Evolutionary conservation across 2,113 vertebrate species (phyloP).

Genomic region (Loxodonta africana): DNA sequence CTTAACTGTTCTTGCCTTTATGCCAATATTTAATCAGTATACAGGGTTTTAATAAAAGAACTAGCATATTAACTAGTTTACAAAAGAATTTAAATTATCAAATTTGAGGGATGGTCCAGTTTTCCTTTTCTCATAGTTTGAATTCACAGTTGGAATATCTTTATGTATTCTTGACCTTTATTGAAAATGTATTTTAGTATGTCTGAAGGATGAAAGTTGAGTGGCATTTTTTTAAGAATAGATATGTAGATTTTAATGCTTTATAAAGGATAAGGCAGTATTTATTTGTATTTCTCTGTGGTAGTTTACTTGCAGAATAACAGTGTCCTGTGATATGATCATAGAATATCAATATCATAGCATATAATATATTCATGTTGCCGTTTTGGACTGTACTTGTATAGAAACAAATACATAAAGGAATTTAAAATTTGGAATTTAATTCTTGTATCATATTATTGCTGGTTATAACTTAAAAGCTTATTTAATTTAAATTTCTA

Average conservation of each 20-base stretch:
- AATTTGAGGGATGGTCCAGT: neutral
- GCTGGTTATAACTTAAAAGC: neutral
- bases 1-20: neutral
- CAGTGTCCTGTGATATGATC: neutral
- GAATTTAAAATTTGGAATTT: slow-evolving; percentile 40
- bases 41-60: neutral
- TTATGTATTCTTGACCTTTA: neutral
- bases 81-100: neutral
- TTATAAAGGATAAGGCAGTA: neutral
- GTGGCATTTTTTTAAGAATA: slow-evolving; percentile 8
- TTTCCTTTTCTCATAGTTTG: slow-evolving; percentile 30
- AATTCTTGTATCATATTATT: neutral
- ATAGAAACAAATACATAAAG: slow-evolving; percentile 22
- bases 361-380: neutral
- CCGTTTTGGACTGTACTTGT: neutral
- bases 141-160: slow-evolving; percentile 42
- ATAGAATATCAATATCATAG: neutral
- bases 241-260: neutral
- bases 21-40: slow-evolving; percentile 18
- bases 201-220: neutral
- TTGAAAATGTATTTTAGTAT: slow-evolving; percentile 41
- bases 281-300: slow-evolving; percentile 42
- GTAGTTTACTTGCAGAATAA: slow-evolving; percentile 22
- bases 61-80: neutral
- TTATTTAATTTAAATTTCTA: neutral